Percentiles rank a stretch among this genome's conserved stretches.
phyloP scores from a whole-genome alignment of 2,888 invertebrate species.

The Eristalis tenax region DNA sequence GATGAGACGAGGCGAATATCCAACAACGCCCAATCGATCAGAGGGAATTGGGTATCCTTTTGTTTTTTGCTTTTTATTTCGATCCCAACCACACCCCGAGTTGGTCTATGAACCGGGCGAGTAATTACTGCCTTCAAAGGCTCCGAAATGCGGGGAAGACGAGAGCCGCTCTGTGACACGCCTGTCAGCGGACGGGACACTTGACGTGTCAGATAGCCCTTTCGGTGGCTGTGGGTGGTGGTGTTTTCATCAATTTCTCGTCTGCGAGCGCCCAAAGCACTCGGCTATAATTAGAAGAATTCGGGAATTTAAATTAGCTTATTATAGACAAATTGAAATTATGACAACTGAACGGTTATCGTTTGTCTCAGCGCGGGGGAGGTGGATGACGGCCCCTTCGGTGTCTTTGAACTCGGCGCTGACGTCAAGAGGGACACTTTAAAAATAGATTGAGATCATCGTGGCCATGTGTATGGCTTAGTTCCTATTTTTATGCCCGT shows the following conservation, averaged over 20 bases:
- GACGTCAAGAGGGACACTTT: neutral
- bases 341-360: conserved; percentile 24
- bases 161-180: neutral
- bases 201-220: conserved; percentile 26
- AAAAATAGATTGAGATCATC: too few species aligned
- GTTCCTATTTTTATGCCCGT: too few species aligned
- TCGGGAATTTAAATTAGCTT: conserved; percentile 46
- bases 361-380: neutral
- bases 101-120: neutral
- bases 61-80: neutral
- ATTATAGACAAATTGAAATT: conserved; percentile 39
- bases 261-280: neutral
- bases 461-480: too few species aligned
- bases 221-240: neutral
- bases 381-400: neutral
- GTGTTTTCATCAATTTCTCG: neutral
- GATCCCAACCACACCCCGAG: neutral
- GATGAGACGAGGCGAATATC: neutral
- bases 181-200: neutral
- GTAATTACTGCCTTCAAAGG: conserved; percentile 38
- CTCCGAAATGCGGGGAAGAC: conserved; percentile 19
- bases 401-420: neutral
- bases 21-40: neutral
- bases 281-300: conserved; percentile 23
- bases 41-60: neutral